phyloP scores from a whole-genome alignment of 2,113 vertebrate species.

The Notechis scutatus region DNA sequence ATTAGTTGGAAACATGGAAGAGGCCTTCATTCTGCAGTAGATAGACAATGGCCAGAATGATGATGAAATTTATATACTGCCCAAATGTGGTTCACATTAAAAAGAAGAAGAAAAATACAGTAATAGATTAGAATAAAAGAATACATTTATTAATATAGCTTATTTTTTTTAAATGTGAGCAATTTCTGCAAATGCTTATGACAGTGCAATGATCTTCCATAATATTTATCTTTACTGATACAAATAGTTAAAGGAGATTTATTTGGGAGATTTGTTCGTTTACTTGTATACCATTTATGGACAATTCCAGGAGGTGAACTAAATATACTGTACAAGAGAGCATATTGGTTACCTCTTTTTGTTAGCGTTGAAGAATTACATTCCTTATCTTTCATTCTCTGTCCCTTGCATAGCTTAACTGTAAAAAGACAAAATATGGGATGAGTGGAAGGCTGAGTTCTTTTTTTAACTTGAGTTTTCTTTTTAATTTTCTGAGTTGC shows the following conservation, averaged over 20 bases:
- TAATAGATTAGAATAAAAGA: not conserved
- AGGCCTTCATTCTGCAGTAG: not conserved
- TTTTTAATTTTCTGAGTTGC: not conserved
- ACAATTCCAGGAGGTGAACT: not conserved
- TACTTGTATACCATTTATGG: not conserved
- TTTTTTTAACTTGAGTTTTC: not conserved
- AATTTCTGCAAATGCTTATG: conserved; percentile 39
- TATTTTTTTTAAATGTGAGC: not conserved
- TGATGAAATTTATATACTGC: not conserved
- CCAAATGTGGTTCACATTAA: not conserved
- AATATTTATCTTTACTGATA: not conserved
- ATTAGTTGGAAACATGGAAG: not conserved
- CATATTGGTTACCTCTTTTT: not conserved
- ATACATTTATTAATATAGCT: not conserved
- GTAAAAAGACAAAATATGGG: not conserved
- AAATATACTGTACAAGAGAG: not conserved
- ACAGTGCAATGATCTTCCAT: not conserved
- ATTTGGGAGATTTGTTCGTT: not conserved
- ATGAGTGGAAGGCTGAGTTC: not conserved
- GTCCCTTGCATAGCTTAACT: not conserved
- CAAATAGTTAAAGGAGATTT: not conserved
- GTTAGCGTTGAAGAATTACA: not conserved
- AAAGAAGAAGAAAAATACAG: not conserved
- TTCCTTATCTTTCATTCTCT: not conserved
- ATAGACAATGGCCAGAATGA: not conserved